Evolutionary conservation across 2,888 invertebrate genomes (phyloP), one percentile per base, ranked within the genome.

Genomic region (Hanleya hanleyi): DNA sequence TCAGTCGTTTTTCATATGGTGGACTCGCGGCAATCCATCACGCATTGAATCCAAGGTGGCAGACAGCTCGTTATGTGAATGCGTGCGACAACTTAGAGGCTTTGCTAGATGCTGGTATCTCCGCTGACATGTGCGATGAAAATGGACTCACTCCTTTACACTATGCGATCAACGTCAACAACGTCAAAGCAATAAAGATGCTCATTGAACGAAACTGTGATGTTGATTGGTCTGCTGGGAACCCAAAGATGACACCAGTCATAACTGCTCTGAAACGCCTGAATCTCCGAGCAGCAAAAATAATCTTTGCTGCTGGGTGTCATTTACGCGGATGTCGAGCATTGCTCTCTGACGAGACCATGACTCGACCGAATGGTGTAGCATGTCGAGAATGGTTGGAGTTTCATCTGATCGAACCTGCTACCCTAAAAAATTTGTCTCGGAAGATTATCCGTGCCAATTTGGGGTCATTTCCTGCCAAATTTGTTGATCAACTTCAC

Each of bases 31-130:
- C 64, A 15, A 64, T 64, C 12, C 64, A 64, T 12, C 64, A 64
- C 9, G 64, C 64, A 4, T 29, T 64, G n/a, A 64, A 64, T 37
- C 64, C 64, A 22, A 37, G 64, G n/a, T 64, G 64, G 64, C 64
- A 64, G 64, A 64, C 64, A 2, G 18, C 64, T 15, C 36, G 64
- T 3, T 37, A 64, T 35, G n/a, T 64, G 15, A 37, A 26, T n/a
- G 35, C 64, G 15, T 35, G 64, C 29, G 64, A 64, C 15, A 64
- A 64, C 37, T 29, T 64, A 1, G 9, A 12, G 3, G 64, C 38
- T 4, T 37, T 64, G 64, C 38, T 64, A 18, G 35, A 64, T n/a
- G 35, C 64, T 64, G 64, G 64, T 9, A 37, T 64, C 26, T 64
- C 64, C 1, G 36, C 64, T 18, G 64, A 64, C 18, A 64, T 64